Conservation (phyloP, 1,140 invertebrate genomes). For the Eriocheir sinensis region DNA sequence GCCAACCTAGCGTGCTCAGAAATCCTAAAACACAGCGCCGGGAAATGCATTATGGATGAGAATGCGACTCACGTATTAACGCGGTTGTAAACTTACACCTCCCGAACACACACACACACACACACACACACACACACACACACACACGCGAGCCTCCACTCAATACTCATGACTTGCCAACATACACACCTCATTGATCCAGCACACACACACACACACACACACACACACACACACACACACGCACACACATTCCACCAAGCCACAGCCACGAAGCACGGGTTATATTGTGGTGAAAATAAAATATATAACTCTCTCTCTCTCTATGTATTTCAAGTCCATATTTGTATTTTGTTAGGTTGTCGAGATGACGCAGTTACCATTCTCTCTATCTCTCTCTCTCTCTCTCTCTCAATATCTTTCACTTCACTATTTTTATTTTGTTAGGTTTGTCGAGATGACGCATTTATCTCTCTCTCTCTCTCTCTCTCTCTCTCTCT, state of each 20-base stretch:
- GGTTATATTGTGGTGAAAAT: neutral
- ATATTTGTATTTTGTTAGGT: neutral
- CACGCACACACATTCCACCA: slow-evolving; percentile 35
- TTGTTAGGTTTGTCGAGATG: too few species aligned
- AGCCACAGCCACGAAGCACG: neutral
- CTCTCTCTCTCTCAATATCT: neutral
- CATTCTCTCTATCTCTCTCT: neutral
- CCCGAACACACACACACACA: too few species aligned
- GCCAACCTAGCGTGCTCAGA: too few species aligned
- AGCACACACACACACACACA: slow-evolving; percentile 33
- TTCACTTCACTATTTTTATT: neutral
- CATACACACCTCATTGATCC: neutral
- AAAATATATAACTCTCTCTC: neutral
- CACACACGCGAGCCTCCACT: neutral
- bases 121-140: too few species aligned
- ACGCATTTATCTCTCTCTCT: neutral
- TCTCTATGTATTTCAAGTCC: neutral
- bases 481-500: too few species aligned
- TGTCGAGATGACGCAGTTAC: neutral
- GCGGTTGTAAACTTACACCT: too few species aligned
- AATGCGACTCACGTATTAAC: too few species aligned
- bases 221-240: slow-evolving; percentile 49
- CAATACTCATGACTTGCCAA: slow-evolving; percentile 7
- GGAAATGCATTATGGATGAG: too few species aligned
- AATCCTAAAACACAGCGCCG: too few species aligned